Conservation (phyloP, 2,113 vertebrate genomes). For the Bothrops jararaca region DNA sequence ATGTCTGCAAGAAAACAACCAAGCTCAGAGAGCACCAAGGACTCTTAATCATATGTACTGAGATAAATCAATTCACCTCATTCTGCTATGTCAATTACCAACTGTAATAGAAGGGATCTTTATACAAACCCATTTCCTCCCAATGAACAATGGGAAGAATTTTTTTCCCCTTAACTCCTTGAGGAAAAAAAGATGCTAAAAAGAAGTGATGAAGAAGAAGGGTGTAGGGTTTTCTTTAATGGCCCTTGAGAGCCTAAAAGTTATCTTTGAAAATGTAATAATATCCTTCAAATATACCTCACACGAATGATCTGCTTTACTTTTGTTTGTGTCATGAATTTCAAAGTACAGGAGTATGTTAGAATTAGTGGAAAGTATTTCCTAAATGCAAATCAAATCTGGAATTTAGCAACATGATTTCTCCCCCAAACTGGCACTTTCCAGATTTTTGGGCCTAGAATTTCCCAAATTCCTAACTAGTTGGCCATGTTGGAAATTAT, state of each 20-base stretch:
- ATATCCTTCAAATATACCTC: conserved; percentile 40
- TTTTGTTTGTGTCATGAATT: conserved; percentile 28
- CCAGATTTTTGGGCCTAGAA: neutral
- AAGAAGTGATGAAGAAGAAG: neutral
- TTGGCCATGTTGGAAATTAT: neutral
- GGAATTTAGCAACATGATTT: neutral
- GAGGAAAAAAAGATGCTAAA: neutral
- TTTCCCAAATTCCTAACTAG: neutral
- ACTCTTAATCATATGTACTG: neutral
- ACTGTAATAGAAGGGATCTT: neutral
- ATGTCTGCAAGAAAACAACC: neutral
- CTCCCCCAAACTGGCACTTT: neutral
- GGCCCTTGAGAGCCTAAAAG: neutral
- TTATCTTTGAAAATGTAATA: neutral
- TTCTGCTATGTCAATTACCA: conserved; percentile 29
- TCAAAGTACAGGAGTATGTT: conserved; percentile 31
- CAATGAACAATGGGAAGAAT: neutral
- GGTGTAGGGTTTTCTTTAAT: neutral
- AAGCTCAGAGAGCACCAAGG: conserved; percentile 17
- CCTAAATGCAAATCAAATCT: conserved; percentile 35
- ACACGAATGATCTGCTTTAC: conserved; percentile 38
- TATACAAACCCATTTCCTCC: neutral
- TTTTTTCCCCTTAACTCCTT: neutral
- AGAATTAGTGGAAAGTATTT: conserved; percentile 37
- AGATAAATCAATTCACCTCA: conserved; percentile 48